These are phyloP conservation scores for Colossoma macropomum DNA, from an alignment of 2,113 vertebrate genomes.

Conservation along the genomic window DNA sequence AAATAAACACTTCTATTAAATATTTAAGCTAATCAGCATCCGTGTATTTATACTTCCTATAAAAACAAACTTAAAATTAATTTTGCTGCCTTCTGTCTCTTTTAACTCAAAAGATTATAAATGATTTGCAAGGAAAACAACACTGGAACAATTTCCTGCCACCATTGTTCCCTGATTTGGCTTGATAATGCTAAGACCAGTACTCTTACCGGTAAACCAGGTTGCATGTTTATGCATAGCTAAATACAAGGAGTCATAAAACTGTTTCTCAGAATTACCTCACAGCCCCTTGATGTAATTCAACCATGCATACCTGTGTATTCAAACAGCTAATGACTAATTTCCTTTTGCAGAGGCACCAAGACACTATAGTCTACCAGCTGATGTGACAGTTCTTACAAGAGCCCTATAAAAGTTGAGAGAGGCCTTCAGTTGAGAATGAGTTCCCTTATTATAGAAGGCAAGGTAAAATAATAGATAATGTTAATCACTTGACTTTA, in stretches of 20 bases:
- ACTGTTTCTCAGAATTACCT: slow-evolving; percentile 17
- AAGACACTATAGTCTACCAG: neutral
- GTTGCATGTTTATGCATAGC: slow-evolving; percentile 28
- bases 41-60: neutral
- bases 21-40: neutral
- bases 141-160: neutral
- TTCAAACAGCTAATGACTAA: slow-evolving; percentile 19
- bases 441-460: neutral
- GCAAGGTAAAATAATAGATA: neutral
- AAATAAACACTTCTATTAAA: neutral
- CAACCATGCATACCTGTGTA: slow-evolving; percentile 30
- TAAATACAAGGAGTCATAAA: slow-evolving; percentile 27
- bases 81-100: neutral
- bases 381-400: slow-evolving; percentile 25
- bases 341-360: slow-evolving; percentile 4
- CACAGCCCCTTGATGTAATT: slow-evolving; percentile 21
- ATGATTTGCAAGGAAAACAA: neutral
- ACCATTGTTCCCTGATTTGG: neutral
- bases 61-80: neutral
- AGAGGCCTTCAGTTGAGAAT: neutral
- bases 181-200: neutral
- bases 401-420: neutral
- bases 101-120: neutral
- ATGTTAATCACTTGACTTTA: neutral
- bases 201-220: slow-evolving; percentile 3